Base-by-base conservation (phyloP, 2,888 invertebrate genomes). In the Ceriagrion tenellum region DNA sequence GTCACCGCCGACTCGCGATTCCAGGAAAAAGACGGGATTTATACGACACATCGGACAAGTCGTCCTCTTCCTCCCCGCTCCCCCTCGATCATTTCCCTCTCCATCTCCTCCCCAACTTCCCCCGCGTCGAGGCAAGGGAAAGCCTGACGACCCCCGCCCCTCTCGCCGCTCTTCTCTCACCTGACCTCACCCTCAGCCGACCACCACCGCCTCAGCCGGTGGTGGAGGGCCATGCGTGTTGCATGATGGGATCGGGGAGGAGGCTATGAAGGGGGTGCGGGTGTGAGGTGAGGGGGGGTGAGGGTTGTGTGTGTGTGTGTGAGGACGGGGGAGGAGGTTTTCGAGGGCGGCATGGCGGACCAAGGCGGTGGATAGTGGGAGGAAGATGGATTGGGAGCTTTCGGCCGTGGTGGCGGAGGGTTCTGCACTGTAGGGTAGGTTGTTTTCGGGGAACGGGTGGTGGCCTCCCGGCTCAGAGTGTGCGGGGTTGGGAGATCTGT, bases 341-440 rank as follows among this genome's bases (percentile, higher is more conserved):
- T 35, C 35, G 30, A 35, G 35, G 81, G 35, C 26, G 20, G 35
- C 0, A 20, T 59, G 23, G 63, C 20, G 30, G 10, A 8, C 20
- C 0, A 20, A 30, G 23, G 63, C 20, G 30, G 10, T 12, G 63
- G 63, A 47, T 47, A 20, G 93, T 93, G 93, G 93, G 93, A 74
- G 93, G 93, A 74, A 63, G 93, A 93, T 59, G 93, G 93, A 59
- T 89, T n/a, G 89, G 55, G 89, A 89, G n/a, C 55, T 16, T 81
- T 69, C 26, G 81, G 55, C n/a, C 59, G 59, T 20, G 26, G 55
- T 47, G 55, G 89, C 12, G 89, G 89, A 89, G 89, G 89, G 47
- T 89, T 89, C n/a, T 55, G 93, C 47, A 59, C 93, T 47, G 93
- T 93, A 93, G 93, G 93, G 93, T 93, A 93, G 93, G 93, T 93